Evolutionary conservation across 2,797 vertebrate species (phyloP), one percentile per base, ranked within the genome.

Genomic region (Capromys pilorides): DNA sequence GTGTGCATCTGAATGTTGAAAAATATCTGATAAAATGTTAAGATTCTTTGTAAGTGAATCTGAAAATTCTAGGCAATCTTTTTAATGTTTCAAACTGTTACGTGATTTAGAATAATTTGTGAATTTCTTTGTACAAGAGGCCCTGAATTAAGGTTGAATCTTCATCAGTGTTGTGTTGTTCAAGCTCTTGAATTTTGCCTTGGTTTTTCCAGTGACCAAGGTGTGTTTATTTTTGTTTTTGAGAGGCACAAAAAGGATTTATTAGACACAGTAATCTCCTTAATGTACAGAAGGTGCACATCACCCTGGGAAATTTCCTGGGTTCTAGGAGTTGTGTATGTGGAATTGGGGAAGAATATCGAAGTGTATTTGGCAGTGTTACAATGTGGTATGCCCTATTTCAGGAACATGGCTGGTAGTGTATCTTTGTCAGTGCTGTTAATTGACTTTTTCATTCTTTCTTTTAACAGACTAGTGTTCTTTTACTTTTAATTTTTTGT

Each of bases 21-120:
- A 54, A 90, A 36, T 49, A 2, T 61, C 28, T 91, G 54, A 28
- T 88, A 67, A 59, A 39, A 75, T 91, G 36, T 73, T 93, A 36
- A 69, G 69, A 11, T 89, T 90, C 28, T 95, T 69, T 62, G 62
- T 51, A 92, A 84, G 49, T 78, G 33, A 95, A 79, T 82, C 57
- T 84, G 64, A 89, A 80, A 88, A 91, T 88, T 71, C 51, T 13
- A 92, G 22, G 24, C 57, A 92, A 31, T 81, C 19, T 87, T 69
- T 83, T 33, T 59, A 82, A 57, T 88, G 22, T 88, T 73, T 61
- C 39, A 88, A 77, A 77, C 36, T 83, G 22, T 93, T 95, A 39
- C 51, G 26, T 71, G 54, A 80, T 81, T 88, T 86, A 79, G 62
- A 91, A 86, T 49, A 59, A 13, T 84, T 94, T 86, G 16, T 86